These are phyloP conservation scores for Oreochromis mossambicus DNA, from an alignment of 2,797 vertebrate species.

Conservation along the genomic window DNA sequence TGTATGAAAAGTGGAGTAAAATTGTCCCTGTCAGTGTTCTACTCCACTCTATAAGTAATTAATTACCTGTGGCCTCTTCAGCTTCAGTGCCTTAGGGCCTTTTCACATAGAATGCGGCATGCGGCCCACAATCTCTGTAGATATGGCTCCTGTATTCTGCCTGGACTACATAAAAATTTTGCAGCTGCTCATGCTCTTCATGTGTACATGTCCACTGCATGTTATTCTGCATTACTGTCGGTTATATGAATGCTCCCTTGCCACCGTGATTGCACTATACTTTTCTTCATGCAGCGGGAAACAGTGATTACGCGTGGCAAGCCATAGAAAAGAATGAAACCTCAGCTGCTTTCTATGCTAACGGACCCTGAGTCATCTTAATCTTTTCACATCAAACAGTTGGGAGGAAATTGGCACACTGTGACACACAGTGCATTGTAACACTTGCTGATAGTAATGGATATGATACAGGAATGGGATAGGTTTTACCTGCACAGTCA, in stretches of 20 bases:
- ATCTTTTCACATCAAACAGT: neutral
- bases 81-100: neutral
- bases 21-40: neutral
- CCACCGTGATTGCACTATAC: neutral
- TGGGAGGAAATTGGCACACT: neutral
- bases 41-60: neutral
- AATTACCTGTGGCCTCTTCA: neutral
- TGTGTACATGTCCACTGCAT: neutral
- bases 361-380: neutral
- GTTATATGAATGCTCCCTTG: neutral
- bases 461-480: neutral
- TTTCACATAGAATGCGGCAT: neutral
- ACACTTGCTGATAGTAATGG: neutral
- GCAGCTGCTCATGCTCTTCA: neutral
- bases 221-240: neutral
- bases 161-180: neutral
- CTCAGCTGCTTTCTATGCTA: neutral
- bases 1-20: neutral
- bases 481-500: neutral
- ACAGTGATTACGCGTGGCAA: fast-evolving
- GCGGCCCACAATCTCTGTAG: neutral
- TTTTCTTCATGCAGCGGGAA: neutral
- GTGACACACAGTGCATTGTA: neutral
- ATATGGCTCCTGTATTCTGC: neutral
- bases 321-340: neutral